phyloP scores from a whole-genome alignment of 1,140 invertebrate genomes.

The Amphibalanus amphitrite region DNA sequence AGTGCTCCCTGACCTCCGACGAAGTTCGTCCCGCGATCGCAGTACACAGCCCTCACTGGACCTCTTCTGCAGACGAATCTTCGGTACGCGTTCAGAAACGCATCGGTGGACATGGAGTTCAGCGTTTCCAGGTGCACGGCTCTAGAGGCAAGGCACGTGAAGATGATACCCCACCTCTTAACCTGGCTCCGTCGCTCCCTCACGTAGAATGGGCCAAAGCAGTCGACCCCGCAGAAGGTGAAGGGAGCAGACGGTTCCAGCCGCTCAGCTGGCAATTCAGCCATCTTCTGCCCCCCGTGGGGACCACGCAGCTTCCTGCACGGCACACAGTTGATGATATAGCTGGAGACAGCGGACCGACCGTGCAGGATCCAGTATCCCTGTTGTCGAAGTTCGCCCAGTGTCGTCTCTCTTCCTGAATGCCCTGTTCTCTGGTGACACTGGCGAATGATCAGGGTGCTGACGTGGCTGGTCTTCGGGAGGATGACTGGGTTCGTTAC shows the following conservation, averaged over 20 bases:
- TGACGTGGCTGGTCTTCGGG: background rate
- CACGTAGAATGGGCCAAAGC: conserved; percentile 3
- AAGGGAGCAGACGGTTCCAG: background rate
- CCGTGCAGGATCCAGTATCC: conserved; percentile 5
- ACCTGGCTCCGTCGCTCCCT: background rate
- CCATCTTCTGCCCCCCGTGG: background rate
- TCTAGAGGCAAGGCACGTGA: background rate
- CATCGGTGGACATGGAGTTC: background rate
- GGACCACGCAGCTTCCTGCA: conserved; percentile 4
- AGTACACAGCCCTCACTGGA: background rate
- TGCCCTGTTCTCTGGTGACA: background rate
- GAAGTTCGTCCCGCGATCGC: background rate
- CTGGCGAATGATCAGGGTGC: background rate
- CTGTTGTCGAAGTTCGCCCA: background rate
- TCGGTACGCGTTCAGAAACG: background rate
- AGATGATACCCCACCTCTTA: conserved; percentile 4
- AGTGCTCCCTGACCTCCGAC: background rate
- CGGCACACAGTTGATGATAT: background rate
- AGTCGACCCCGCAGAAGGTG: conserved; percentile 6
- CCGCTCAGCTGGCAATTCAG: conserved; percentile 3
- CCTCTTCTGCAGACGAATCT: background rate
- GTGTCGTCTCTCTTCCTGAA: background rate
- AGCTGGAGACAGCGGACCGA: background rate
- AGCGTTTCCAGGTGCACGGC: background rate
- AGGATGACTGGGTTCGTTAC: background rate